Base-by-base conservation (phyloP, 2,797 vertebrate species). In the Mus caroli region DNA sequence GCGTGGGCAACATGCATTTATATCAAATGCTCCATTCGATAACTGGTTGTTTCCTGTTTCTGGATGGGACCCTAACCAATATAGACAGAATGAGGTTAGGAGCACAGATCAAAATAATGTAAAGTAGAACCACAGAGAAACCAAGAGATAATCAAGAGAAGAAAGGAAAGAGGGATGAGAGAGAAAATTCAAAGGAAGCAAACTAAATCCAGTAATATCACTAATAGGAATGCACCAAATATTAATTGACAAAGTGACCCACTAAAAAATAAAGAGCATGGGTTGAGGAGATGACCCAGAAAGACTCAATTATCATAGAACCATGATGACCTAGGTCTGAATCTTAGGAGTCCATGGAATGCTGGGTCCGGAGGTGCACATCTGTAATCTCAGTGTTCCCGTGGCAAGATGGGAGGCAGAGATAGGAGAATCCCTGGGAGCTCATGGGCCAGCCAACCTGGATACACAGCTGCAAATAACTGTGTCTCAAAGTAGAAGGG, bases 91-190 rank as follows among this genome's bases (percentile, higher is more conserved):
- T 6, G 40, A 76, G 26, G 73, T 91, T 85, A 88, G n/a, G 12
- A 24, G 12, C 67, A 73, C 50, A 80, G 43, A 96, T 93, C 94
- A 88, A 87, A 92, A 88, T 37, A 89, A 75, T 76, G 50, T 26
- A 84, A 85, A 94, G 28, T 19, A 82, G 37, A 31, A 11, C 73
- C 54, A 37, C 20, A 60, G 43, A 58, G 85, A 90, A 90, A 13
- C 12, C 69, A 90, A 77, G 90, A 78, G 54, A 11, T 92, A 84
- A 75, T 31, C 37, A 85, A 85, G 94, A 94, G 20, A 89, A 94
- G 3, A 26, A 76, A 90, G 34, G 75, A 75, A 97, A 94, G 3
- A 11, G 20, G 22, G 90, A 87, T 6, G 10, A 92, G n/a, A 88
- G 13, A 17, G 60, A 82, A 90, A 96, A 82, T 79, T 62, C 46